Base-by-base conservation (phyloP, 1,140 invertebrate species). In the Protaetia brevitarsis region DNA sequence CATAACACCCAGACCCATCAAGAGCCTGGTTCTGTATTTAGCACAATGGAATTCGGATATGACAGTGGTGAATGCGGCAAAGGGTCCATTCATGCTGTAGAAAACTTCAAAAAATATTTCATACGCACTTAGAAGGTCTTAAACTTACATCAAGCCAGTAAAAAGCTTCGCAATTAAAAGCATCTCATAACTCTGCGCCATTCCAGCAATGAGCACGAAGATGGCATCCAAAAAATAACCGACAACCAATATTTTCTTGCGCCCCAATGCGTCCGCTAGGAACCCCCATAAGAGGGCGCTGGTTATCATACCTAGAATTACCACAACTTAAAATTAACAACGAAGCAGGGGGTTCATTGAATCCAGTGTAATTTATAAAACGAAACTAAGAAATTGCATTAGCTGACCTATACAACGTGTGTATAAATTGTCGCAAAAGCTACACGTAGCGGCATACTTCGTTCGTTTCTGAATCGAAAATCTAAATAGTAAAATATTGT, bases 201-300 rank as follows among this genome's bases (percentile, higher is more conserved):
- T 78, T 19, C 88, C 84, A 8, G 87, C 86, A 0, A 84, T 69
- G 5, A 92, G 71, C 16, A 88, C 89, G 61, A 88, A 85, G 5
- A 93, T 68, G 0, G 85, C 86, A 68, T 92, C 85, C 0, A 86
- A 74, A n/a, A 89, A 76, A 72, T 89, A 89, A 0, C 91, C 90
- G 70, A 83, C 85, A 23, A 91, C 79, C 26, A 94, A 80, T 31
- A 93, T 83, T 45, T 84, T 83, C 63, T 83, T 83, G 8, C 92
- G 82, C 0, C 93, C 93, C 26, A 87, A 79, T 0, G 87, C 86
- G 73, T 95, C 93, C 0, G 90, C 89, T 5, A 94, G 72, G 66
- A 88, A 91, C 2, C 92, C 92, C 91, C 92, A 94, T 13, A 93
- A 70, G 72, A 91, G 85, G 0, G 89, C 90, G 56, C 91, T 92